Evolutionary conservation across 30 jellyfish, hydroid and myxozoan species (phyloP).

Genomic region (Kudoa iwatai): DNA sequence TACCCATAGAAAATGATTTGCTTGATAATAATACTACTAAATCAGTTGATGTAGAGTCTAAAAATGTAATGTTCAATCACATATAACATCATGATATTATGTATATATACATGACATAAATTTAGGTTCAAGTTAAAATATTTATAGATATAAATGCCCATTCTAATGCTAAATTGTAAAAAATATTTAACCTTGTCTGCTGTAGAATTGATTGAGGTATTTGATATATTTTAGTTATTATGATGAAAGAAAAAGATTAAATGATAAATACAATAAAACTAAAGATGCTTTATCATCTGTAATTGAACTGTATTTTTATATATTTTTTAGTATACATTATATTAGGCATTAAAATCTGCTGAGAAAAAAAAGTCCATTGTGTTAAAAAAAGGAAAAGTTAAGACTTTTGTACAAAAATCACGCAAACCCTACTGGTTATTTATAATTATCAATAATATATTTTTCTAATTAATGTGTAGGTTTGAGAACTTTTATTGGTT

Average conservation of each 20-base stretch:
- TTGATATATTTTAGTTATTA: neutral
- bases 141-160: too few species aligned
- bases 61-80: too few species aligned
- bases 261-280: conserved; percentile 28
- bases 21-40: too few species aligned
- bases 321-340: neutral
- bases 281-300: conserved; percentile 38
- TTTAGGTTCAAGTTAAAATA: too few species aligned
- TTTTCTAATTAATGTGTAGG: conserved; percentile 5
- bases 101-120: too few species aligned
- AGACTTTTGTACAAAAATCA: conserved; percentile 36
- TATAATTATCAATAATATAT: neutral
- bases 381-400: conserved; percentile 39
- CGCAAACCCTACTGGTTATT: conserved; percentile 47
- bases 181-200: too few species aligned
- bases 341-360: conserved; percentile 54
- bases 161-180: too few species aligned
- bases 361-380: conserved; percentile 31
- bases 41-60: too few species aligned
- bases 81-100: too few species aligned
- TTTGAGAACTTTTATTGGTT: conserved; percentile 79
- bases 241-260: conserved; percentile 24
- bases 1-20: too few species aligned
- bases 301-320: neutral
- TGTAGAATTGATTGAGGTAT: too few species aligned